Evolutionary conservation across 2,888 invertebrate genomes (phyloP), one percentile per base, ranked within the genome.

Genomic region (Cosmia trapezina): DNA sequence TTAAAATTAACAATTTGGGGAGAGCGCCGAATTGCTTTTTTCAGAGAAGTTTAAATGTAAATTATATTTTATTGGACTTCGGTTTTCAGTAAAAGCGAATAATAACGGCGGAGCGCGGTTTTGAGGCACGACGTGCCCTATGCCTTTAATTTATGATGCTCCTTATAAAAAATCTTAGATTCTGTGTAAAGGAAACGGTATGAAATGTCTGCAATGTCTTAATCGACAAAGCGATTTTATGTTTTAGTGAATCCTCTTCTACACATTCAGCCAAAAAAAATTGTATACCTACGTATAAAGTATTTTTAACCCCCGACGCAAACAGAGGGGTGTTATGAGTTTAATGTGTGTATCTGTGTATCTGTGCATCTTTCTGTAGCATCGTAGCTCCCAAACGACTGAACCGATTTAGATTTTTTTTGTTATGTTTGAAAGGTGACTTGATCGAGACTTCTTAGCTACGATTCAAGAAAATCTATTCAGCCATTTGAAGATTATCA

Each of bases 1-100:
- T 84, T 85, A 84, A 87, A 86, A 88, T 87, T 86, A 85, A 86
- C 81, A 84, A 84, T 84, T 84, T 83, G 78, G 80, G 77, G 77
- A 71, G 72, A 81, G 69, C 74, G 81, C 81, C 37, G 69, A 84
- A 83, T 81, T 81, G 77, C 76, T 83, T 85, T 84, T 86, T 88
- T 82, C 70, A 65, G 67, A 73, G 75, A 81, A 84, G 75, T 83
- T 84, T 83, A 85, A 83, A 83, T 83, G 79, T 81, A 80, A 85
- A 85, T 83, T 82, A 83, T 80, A 81, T 82, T 86, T 85, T 81
- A 84, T 84, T 84, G 78, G 74, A 80, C 73, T 86, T 86, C 74
- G 86, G 86, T 81, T 78, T 86, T 74, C 74, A 67, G 74, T 73
- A 63, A 76, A 72, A 66, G 69, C 56, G 73, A 80, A 83, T 76